Base-by-base conservation (phyloP, 2,888 invertebrate genomes). In the Drymonia ruficornis region DNA sequence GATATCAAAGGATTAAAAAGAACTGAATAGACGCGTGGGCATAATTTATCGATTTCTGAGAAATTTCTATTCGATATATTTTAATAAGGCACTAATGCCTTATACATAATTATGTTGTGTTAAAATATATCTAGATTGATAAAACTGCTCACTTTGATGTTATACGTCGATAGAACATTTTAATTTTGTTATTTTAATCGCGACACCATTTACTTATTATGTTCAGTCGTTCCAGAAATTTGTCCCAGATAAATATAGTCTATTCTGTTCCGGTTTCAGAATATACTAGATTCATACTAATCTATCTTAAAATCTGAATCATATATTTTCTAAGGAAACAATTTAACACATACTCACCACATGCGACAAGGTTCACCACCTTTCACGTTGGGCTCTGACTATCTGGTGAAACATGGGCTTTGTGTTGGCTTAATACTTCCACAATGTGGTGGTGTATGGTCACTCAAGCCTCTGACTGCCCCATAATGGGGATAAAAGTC, bases 1-100 rank as follows among this genome's bases (percentile, higher is more conserved):
- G 49, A 74, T 65, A 65, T 74, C 72, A 74, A 76, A 76, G 71
- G 59, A 63, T 58, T 62, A 59, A 46, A 59, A 36, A 54, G 43
- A 12, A 31, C n/a, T 11, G 7, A n/a, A 11, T 28, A 12, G 40
- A 47, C 44, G 40, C 36, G 31, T 36, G 52, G 62, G 59, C 53
- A 47, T 52, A 29, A 62, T 61, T 61, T 56, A 66, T 60, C 29
- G 50, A 56, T 59, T 55, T 60, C 28, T 52, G 47, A 61, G 44
- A 42, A 52, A 52, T 47, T 50, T 50, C 43, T 55, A 42, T 47
- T 52, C 23, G 42, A 29, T 29, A 45, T 46, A 29, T 46, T 29
- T 13, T 19, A 12, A 12, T 44, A 54, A 29, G 54, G 38, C 49
- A 46, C 18, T n/a, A 16, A 29, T 46, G 36, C 47, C 47, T 50